A percentile compares a stretch with the other conserved stretches of the same genome.
These are phyloP conservation scores for Xanthorhoe designata DNA, from an alignment of 2,888 invertebrate species.

Conservation along the genomic window DNA sequence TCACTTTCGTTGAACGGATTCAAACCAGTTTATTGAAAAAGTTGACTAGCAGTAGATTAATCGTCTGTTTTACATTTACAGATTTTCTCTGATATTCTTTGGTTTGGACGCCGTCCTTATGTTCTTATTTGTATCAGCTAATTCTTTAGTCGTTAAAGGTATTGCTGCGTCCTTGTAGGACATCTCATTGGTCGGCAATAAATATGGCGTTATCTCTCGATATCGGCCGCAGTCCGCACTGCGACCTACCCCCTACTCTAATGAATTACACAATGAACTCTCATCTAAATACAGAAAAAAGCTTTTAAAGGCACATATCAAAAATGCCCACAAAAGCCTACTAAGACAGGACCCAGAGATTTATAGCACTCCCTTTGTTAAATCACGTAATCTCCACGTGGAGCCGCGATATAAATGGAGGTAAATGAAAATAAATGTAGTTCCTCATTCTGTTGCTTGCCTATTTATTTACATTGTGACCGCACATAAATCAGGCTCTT, in stretches of 20 bases:
- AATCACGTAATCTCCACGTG: slow-evolving; percentile 86
- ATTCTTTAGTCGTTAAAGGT: slow-evolving; percentile 76
- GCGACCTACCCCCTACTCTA: slow-evolving; percentile 81
- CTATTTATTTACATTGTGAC: slow-evolving; percentile 83
- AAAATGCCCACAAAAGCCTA: slow-evolving; percentile 85
- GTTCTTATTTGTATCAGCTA: slow-evolving; percentile 71
- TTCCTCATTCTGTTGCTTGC: slow-evolving; percentile 82
- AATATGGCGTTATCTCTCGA: slow-evolving; percentile 81
- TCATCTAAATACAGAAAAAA: slow-evolving; percentile 86
- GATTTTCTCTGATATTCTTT: background rate
- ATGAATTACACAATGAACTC: slow-evolving; percentile 86
- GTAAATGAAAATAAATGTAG: slow-evolving; percentile 85
- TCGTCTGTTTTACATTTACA: slow-evolving; percentile 1
- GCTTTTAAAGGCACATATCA: slow-evolving; percentile 86
- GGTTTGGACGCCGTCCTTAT: slow-evolving; percentile 7
- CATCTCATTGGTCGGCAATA: slow-evolving; percentile 79
- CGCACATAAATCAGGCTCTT: slow-evolving; percentile 75
- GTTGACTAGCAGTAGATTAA: slow-evolving; percentile 5
- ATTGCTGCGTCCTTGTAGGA: slow-evolving; percentile 72
- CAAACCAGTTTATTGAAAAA: slow-evolving; percentile 12
- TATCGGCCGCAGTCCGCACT: slow-evolving; percentile 78
- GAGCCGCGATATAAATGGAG: slow-evolving; percentile 83
- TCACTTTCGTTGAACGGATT: slow-evolving; percentile 38
- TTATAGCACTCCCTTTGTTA: slow-evolving; percentile 84
- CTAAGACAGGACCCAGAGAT: slow-evolving; percentile 83